Evolutionary conservation across 2,113 vertebrate species (phyloP).

Genomic region (Tretioscincus oriximinensis): DNA sequence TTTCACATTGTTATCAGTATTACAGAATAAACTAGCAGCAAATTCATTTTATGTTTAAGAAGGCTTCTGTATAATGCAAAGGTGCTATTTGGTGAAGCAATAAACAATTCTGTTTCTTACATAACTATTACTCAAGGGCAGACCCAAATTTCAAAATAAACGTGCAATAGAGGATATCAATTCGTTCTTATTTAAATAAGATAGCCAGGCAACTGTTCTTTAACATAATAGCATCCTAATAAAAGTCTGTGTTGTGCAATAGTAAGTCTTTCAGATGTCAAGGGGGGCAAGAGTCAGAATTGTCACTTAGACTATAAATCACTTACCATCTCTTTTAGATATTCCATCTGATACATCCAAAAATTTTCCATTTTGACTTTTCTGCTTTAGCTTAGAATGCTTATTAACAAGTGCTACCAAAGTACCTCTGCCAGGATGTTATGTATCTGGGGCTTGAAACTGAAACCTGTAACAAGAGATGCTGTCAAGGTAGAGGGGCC

Average conservation of each 20-base stretch:
- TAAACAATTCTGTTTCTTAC: not conserved
- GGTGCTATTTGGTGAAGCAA: not conserved
- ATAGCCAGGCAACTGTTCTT: not conserved
- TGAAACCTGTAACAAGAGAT: slow-evolving; percentile 64
- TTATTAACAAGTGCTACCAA: slow-evolving; percentile 16
- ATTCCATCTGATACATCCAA: slow-evolving; percentile 87
- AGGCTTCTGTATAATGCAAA: not conserved
- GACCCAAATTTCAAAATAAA: slow-evolving; percentile 2
- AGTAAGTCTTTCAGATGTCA: not conserved
- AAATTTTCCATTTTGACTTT: slow-evolving; percentile 88
- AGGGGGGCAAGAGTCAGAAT: not conserved
- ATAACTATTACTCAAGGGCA: not conserved
- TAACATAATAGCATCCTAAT: not conserved
- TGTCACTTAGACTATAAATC: not conserved
- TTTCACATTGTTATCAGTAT: not conserved
- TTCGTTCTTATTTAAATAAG: not conserved
- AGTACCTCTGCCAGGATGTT: slow-evolving; percentile 56
- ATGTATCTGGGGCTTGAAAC: slow-evolving; percentile 59
- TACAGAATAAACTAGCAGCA: not conserved
- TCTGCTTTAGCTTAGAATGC: not conserved
- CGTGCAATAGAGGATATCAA: not conserved
- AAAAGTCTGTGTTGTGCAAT: not conserved
- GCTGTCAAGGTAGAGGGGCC: slow-evolving; percentile 34
- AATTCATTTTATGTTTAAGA: not conserved
- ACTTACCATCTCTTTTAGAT: slow-evolving; percentile 74